Evolutionary conservation across 2,113 vertebrate genomes (phyloP), one percentile per base, ranked within the genome.

Genomic region (Phocoena phocoena): DNA sequence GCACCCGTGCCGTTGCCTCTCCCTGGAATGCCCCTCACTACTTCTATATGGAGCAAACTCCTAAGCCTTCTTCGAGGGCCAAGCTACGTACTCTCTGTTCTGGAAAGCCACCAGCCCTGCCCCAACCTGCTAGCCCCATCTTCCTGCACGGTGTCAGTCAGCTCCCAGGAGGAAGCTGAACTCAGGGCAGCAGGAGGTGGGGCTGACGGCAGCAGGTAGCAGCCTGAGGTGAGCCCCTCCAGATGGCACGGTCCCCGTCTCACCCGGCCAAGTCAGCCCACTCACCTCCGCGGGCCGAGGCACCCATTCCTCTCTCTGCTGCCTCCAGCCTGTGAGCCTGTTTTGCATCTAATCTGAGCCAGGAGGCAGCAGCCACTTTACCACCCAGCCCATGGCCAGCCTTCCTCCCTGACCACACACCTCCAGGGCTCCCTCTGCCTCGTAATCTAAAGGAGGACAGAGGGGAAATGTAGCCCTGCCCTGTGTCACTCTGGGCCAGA

Each of bases 211-310:
- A 86, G 65, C 26, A 80, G 38, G 67, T n/a, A 50, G 28, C 1
- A 1, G 8, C 33, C 47, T 25, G 38, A 74, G 1, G 18, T 38
- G 26, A 63, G 20, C 12, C 33, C 6, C 60, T 85, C 38, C 17
- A 5, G 60, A 84, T 1, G n/a, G 38, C 3, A 36, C 1, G 21
- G 93, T 41, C n/a, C 4, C 25, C 3, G 2, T 6, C n/a, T 80
- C 8, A 8, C 28, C 31, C 0, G 3, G 63, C 4, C 8, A 73
- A 62, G 77, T 93, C 63, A 96, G 86, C 18, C 77, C 41, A 44
- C 86, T 95, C 96, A 92, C 38, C 50, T 93, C 91, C 67, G 74
- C 33, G 17, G 96, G 80, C 93, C 91, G 14, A 71, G 63, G 21
- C 9, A 4, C 23, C 26, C 5, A 11, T 12, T 81, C 13, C 44